Base-by-base conservation (phyloP, 2,113 vertebrate species). In the Rhabdornis inornatus region DNA sequence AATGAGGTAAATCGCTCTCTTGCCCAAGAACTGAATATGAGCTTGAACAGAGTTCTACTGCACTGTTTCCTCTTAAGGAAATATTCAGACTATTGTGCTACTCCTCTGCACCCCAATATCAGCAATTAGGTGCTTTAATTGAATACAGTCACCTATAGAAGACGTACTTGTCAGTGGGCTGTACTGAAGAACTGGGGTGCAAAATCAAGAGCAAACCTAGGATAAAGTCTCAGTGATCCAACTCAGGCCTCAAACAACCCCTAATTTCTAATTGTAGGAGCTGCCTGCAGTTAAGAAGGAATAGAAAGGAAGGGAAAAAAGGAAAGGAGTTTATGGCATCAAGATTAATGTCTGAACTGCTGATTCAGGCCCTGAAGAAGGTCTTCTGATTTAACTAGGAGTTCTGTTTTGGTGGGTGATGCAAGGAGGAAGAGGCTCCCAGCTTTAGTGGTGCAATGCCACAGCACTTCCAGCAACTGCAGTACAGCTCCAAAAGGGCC, bases 401-500 rank as follows among this genome's bases (percentile, higher is more conserved):
- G 33, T 2, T 66, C 39, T 91, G 44, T 52, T 94, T 87, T 52
- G 20, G 49, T 39, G n/a, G 52, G n/a, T 33, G 63, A 59, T 37
- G 28, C 39, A 37, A 68, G 39, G 33, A 80, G 45, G 63, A 69
- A 63, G 33, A 63, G 11, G 33, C 40, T 95, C 64, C 64, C 3
- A 17, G 85, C 60, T 88, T 55, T 61, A 70, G 44, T 3, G 3
- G 23, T 80, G 77, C 56, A 81, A 18, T 3, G 21, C 49, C 81
- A 53, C 50, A 53, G 44, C 56, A 53, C 71, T 75, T 61, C 87
- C 28, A 92, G 80, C 60, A 81, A 89, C 71, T 82, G 82, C 89
- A 92, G 2, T 16, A 33, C 64, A 61, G 65, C 69, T 95, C 92
- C 95, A 49, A 56, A 97, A 94, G 97, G 92, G 87, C 89, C 72